These are phyloP conservation scores for Pandemis heparana DNA, from an alignment of 2,888 invertebrate genomes.

Conservation along the genomic window DNA sequence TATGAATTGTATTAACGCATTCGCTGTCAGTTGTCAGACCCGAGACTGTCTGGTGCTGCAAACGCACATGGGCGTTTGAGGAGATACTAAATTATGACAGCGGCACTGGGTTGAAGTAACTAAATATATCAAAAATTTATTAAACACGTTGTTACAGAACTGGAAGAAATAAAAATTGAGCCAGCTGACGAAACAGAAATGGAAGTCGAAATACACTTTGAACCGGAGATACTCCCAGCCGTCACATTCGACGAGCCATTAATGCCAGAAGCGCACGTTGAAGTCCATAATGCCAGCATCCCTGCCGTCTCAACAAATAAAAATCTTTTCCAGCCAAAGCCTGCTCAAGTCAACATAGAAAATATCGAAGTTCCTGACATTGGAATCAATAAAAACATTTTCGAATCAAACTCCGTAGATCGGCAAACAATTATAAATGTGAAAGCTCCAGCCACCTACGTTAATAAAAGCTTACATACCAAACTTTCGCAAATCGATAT, in stretches of 20 bases:
- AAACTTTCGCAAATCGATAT: not conserved
- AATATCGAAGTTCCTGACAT: not conserved
- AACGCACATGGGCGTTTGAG: no score
- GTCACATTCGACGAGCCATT: not conserved
- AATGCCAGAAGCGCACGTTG: not conserved
- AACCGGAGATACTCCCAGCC: not conserved
- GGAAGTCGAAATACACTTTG: constrained; percentile 1
- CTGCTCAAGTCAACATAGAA: not conserved
- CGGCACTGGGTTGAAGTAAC: no score
- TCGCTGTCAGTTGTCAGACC: no score
- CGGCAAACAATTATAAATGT: not conserved
- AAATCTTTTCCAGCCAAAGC: not conserved
- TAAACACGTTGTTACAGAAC: not conserved
- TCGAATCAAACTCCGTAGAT: not conserved
- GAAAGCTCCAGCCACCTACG: not conserved
- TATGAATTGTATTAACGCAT: no score
- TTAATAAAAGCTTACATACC: not conserved
- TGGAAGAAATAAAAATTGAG: not conserved
- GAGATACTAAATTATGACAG: no score
- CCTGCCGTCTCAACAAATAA: no score
- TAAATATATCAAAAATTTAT: not conserved
- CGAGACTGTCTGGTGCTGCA: no score
- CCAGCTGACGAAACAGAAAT: not conserved
- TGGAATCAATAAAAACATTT: not conserved
- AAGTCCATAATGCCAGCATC: not conserved